Evolutionary conservation across 1,140 invertebrate species (phyloP).

Genomic region (Lucilia cuprina): DNA sequence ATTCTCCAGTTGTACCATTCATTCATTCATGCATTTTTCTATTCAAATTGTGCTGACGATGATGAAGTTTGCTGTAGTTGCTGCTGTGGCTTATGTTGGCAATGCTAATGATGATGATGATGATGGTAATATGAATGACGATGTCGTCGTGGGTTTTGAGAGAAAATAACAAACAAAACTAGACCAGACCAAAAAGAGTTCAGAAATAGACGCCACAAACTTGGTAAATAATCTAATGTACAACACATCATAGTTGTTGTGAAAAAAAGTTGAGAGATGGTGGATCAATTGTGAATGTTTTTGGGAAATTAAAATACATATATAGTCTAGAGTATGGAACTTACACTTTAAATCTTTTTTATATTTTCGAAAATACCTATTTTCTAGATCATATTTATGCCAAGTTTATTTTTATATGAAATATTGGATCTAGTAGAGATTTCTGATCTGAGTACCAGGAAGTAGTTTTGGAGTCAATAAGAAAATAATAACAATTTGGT

Average conservation of each 20-base stretch:
- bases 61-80: not conserved
- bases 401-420: no score
- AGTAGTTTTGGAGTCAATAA: no score
- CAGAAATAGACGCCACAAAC: not conserved
- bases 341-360: no score
- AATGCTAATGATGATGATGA: not conserved
- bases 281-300: not conserved
- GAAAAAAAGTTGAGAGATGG: not conserved
- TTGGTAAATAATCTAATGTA: conserved; percentile 7
- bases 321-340: no score
- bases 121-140: not conserved
- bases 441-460: no score
- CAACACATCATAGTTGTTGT: not conserved
- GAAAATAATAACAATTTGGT: no score
- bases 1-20: not conserved
- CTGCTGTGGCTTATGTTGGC: not conserved
- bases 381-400: no score
- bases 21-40: conserved; percentile 26
- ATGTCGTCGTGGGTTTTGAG: not conserved
- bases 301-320: no score
- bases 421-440: no score
- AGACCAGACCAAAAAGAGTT: not conserved
- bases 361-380: no score
- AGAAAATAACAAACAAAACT: not conserved
- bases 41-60: conserved; percentile 5